These are phyloP conservation scores for Dryocosmus kuriphilus DNA, from an alignment of 2,888 invertebrate species.

Conservation along the genomic window DNA sequence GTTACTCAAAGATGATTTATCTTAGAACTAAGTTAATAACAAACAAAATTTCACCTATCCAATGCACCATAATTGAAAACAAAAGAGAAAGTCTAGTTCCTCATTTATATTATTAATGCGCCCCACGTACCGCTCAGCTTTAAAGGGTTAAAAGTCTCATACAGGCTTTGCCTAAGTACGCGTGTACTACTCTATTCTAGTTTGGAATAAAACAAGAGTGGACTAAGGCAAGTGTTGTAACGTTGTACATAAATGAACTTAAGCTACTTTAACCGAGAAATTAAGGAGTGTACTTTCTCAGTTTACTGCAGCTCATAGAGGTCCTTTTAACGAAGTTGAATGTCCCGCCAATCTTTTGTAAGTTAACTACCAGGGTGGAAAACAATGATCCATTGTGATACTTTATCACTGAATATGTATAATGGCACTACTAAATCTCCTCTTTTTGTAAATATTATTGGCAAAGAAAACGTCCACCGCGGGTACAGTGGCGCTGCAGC, in stretches of 20 bases:
- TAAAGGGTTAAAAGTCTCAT: neutral
- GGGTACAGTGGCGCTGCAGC: too few species aligned
- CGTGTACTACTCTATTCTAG: neutral
- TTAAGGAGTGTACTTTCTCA: constrained; percentile 2
- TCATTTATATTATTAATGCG: neutral
- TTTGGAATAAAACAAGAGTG: neutral
- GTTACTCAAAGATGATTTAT: neutral
- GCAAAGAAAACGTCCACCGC: too few species aligned
- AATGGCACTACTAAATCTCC: neutral
- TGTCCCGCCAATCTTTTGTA: neutral
- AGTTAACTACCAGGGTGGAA: neutral
- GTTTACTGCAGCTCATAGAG: neutral
- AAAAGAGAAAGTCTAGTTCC: neutral
- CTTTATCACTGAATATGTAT: neutral
- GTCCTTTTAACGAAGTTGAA: constrained; percentile 14
- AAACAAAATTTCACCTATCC: neutral
- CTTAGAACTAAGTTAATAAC: neutral
- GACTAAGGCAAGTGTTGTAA: neutral
- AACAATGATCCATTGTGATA: neutral
- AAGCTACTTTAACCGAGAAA: neutral
- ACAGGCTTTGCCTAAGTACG: neutral
- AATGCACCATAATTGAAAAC: constrained; percentile 3
- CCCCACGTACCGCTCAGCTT: neutral
- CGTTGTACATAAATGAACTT: neutral
- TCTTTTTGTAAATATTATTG: too few species aligned